Conservation (phyloP, 2,113 vertebrate species). For the Setophaga petechia region DNA sequence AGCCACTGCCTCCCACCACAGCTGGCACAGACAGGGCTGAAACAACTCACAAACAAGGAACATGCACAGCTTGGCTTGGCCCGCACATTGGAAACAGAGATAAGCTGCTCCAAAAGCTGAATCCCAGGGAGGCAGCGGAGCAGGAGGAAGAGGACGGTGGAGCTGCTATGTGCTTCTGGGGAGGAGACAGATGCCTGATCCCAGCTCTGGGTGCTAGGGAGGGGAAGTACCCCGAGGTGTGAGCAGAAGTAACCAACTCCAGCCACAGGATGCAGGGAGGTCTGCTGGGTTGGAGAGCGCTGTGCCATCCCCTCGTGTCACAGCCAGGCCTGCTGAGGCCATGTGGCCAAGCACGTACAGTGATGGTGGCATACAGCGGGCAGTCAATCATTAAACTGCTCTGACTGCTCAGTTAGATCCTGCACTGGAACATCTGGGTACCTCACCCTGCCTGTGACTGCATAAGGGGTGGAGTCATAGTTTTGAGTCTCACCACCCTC, state of each 20-base stretch:
- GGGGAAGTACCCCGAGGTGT: accelerated
- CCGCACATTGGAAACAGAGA: background rate
- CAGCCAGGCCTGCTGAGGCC: background rate
- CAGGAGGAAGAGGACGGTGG: accelerated
- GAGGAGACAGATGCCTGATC: background rate
- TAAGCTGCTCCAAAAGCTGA: background rate
- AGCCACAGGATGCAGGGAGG: accelerated
- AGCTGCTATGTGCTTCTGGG: accelerated
- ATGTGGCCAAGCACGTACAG: accelerated
- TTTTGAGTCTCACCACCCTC: background rate
- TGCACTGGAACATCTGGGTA: accelerated
- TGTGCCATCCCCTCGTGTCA: accelerated
- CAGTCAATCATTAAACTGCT: background rate
- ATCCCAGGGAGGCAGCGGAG: background rate
- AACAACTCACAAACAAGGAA: constrained; percentile 26
- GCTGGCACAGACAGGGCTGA: background rate
- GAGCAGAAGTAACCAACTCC: accelerated
- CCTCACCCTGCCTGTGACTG: background rate
- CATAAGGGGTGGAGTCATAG: background rate
- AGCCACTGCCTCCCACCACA: background rate
- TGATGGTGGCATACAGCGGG: background rate
- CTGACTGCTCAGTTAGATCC: background rate
- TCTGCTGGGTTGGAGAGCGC: accelerated
- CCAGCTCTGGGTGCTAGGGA: background rate
- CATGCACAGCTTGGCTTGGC: background rate